phyloP scores from a whole-genome alignment of 2,888 invertebrate species.

The Cantharis flavilabris region DNA sequence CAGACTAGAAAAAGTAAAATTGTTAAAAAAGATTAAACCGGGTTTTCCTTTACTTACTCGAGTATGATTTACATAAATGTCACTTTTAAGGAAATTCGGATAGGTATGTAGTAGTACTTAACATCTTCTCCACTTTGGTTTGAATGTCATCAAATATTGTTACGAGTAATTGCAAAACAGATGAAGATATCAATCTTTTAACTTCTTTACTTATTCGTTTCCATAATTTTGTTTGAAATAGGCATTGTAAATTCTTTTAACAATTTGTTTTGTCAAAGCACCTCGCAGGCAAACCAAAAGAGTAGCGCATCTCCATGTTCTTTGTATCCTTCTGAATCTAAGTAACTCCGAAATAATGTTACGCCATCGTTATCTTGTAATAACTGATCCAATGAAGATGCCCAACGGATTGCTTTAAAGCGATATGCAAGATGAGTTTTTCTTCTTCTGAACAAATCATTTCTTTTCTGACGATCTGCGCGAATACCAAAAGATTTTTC shows the following conservation, averaged over 20 bases:
- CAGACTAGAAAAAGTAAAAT: slow-evolving; percentile 40
- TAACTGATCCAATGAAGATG: slow-evolving; percentile 79
- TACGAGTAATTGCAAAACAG: slow-evolving; percentile 61
- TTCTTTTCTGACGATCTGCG: too few species aligned
- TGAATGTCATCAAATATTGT: slow-evolving; percentile 80
- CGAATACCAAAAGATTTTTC: too few species aligned
- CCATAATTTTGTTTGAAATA: slow-evolving; percentile 64
- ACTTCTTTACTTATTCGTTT: slow-evolving; percentile 66
- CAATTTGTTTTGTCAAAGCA: slow-evolving; percentile 79
- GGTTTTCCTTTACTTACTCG: slow-evolving; percentile 58
- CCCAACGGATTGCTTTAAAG: slow-evolving; percentile 71
- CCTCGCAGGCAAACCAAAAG: slow-evolving; percentile 94
- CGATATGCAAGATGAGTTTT: too few species aligned
- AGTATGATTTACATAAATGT: slow-evolving; percentile 86
- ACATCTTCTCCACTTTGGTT: slow-evolving; percentile 74
- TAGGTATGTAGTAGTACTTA: slow-evolving; percentile 81
- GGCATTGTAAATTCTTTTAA: slow-evolving; percentile 78
- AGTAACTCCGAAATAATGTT: slow-evolving; percentile 81
- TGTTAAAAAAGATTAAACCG: not conserved
- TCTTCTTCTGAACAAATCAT: too few species aligned
- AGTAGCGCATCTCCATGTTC: slow-evolving; percentile 80
- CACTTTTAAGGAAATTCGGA: slow-evolving; percentile 90
- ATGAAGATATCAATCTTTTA: slow-evolving; percentile 74
- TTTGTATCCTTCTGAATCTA: slow-evolving; percentile 76
- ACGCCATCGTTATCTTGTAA: slow-evolving; percentile 91